Evolutionary conservation across 2,888 invertebrate species (phyloP).

Genomic region (Lissocephala sabroskyi): DNA sequence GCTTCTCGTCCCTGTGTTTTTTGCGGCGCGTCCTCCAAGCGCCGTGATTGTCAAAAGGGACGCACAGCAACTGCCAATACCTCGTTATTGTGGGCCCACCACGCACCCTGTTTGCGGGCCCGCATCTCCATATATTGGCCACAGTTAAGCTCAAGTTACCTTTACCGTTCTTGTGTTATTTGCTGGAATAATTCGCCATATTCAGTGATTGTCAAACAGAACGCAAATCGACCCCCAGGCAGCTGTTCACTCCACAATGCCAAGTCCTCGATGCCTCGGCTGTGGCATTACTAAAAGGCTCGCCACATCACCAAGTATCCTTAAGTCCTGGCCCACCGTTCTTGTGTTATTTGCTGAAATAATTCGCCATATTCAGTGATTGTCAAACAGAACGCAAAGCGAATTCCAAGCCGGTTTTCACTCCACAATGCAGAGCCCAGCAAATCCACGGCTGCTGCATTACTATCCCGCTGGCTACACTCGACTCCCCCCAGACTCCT

Average conservation of each 20-base stretch:
- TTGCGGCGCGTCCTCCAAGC: conserved; percentile 52
- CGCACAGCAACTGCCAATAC: conserved; percentile 60
- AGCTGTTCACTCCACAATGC: conserved; percentile 30
- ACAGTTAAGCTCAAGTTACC: conserved; percentile 42
- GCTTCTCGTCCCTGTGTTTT: conserved; percentile 65
- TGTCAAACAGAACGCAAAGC: conserved; percentile 70
- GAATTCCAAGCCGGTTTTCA: conserved; percentile 19
- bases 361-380: conserved; percentile 33
- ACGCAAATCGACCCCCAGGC: conserved; percentile 54
- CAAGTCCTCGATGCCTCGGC: conserved; percentile 14
- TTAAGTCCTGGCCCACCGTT: conserved; percentile 31
- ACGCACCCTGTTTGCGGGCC: conserved; percentile 33
- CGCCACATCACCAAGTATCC: neutral
- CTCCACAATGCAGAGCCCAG: conserved; percentile 25
- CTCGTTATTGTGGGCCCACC: conserved; percentile 61
- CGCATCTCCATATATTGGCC: conserved; percentile 65
- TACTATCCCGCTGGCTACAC: too few relatives aligned
- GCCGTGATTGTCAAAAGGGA: conserved; percentile 69
- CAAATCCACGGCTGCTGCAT: conserved; percentile 12
- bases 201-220: conserved; percentile 69
- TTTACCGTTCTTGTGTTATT: conserved; percentile 68
- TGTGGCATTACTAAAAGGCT: conserved; percentile 23
- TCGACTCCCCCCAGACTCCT: too few relatives aligned
- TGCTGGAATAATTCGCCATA: conserved; percentile 37
- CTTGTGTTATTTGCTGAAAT: conserved; percentile 69